A percentile compares a stretch with the other conserved stretches of the same genome.
These are phyloP conservation scores for Paraescarpia echinospica DNA, from an alignment of 1,140 invertebrate genomes.

Conservation along the genomic window DNA sequence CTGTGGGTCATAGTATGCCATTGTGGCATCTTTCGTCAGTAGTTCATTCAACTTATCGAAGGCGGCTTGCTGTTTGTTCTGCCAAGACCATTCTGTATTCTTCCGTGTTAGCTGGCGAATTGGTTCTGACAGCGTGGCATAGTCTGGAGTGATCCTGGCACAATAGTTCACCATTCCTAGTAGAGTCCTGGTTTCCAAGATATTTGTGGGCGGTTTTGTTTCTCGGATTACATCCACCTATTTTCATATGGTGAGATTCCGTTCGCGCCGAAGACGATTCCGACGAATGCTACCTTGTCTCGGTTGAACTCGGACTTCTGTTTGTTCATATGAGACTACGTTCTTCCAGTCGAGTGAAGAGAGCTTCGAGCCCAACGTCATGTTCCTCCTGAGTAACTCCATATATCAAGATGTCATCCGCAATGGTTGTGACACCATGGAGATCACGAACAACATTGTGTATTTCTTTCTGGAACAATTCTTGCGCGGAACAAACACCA, in stretches of 20 bases:
- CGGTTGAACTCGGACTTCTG: conserved; percentile 37
- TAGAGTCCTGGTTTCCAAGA: conserved; percentile 30
- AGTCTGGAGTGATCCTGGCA: conserved; percentile 30
- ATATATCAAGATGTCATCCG: conserved; percentile 14
- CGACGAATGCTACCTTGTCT: conserved; percentile 8
- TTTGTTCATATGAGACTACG: conserved; percentile 50
- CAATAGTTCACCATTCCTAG: conserved; percentile 38
- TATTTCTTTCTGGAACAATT: conserved; percentile 30
- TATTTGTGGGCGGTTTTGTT: conserved; percentile 33
- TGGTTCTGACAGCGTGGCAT: conserved; percentile 10
- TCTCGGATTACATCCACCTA: conserved; percentile 43
- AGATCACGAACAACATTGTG: background rate
- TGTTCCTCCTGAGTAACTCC: conserved; percentile 11
- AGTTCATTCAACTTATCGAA: conserved; percentile 35
- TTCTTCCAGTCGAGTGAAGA: conserved; percentile 10
- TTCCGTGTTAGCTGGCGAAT: conserved; percentile 8
- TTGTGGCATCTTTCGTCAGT: conserved; percentile 31
- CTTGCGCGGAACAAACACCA: background rate
- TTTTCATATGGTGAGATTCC: conserved; percentile 53
- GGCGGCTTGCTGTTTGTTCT: conserved; percentile 18
- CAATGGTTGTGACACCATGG: background rate
- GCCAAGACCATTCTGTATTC: conserved; percentile 9
- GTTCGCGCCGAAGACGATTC: conserved; percentile 46
- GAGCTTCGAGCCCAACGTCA: background rate
- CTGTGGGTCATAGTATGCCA: conserved; percentile 38